Percentiles rank a stretch among this genome's conserved stretches.
Evolutionary conservation across 2,113 vertebrate genomes (phyloP).

Genomic region (Ciconia stormi): DNA sequence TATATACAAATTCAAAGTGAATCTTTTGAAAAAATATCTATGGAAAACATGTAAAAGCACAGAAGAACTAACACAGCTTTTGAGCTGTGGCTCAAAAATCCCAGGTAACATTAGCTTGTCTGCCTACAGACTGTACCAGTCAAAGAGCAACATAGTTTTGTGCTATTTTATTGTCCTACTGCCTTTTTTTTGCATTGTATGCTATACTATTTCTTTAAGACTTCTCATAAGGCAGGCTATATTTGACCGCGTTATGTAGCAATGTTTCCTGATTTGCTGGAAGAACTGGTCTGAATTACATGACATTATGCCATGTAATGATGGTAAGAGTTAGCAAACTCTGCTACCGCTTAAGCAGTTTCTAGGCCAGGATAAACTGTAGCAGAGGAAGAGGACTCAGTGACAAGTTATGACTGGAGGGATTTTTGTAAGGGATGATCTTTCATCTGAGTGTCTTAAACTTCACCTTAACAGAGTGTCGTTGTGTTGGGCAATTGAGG

Average conservation of each 20-base stretch:
- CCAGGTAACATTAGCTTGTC: background rate
- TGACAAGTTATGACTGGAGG: background rate
- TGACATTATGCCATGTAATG: background rate
- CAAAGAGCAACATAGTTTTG: background rate
- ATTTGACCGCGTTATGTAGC: fast-evolving
- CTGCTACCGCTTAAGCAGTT: background rate
- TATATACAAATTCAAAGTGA: conserved; percentile 19
- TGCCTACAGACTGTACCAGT: background rate
- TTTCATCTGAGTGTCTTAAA: background rate
- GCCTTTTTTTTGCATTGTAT: background rate
- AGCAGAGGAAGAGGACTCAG: background rate
- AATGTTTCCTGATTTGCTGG: background rate
- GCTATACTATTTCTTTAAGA: background rate
- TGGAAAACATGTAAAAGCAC: background rate
- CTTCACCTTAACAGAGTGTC: background rate
- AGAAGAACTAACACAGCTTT: background rate
- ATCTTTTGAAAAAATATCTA: background rate
- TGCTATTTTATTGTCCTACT: background rate
- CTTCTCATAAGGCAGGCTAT: background rate
- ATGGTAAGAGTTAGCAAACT: background rate
- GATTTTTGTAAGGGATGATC: background rate
- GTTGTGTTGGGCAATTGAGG: background rate
- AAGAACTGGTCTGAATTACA: background rate
- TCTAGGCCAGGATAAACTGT: background rate
- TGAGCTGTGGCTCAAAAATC: background rate